These are phyloP conservation scores for Spatulosminthurus flaviceps DNA, from an alignment of 2,888 invertebrate species.

Conservation along the genomic window DNA sequence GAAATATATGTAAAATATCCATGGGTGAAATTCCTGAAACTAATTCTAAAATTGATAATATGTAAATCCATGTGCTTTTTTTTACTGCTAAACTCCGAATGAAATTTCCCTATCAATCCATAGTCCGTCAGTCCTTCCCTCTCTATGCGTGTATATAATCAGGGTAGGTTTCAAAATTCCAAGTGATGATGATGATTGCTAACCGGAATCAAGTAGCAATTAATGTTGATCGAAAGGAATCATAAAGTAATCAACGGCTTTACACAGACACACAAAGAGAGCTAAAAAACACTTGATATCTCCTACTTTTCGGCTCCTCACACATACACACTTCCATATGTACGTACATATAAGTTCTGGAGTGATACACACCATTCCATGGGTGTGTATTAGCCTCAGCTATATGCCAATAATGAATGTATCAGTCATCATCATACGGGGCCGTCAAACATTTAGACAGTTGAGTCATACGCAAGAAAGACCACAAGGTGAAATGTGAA, in stretches of 20 bases:
- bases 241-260: conserved; percentile 8
- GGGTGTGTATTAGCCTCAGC: conserved; percentile 38
- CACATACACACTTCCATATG: too few species aligned
- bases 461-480: conserved; percentile 21
- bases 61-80: not conserved
- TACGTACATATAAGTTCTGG: not conserved
- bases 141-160: too few species aligned
- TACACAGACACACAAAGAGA: not conserved
- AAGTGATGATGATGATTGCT: not conserved
- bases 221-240: conserved; percentile 5
- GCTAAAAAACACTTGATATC: too few species aligned
- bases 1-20: too few species aligned
- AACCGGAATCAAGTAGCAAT: conserved; percentile 6
- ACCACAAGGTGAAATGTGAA: conserved; percentile 15
- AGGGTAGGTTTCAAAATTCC: not conserved
- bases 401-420: conserved; percentile 33
- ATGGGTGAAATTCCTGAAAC: too few species aligned
- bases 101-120: too few species aligned
- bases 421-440: conserved; percentile 30
- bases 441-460: conserved; percentile 14
- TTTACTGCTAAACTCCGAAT: too few species aligned
- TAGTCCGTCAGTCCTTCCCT: too few species aligned
- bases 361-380: conserved; percentile 12
- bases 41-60: not conserved
- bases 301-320: too few species aligned